phyloP scores from a whole-genome alignment of 2,113 vertebrate genomes.

The Paradisaea rubra region DNA sequence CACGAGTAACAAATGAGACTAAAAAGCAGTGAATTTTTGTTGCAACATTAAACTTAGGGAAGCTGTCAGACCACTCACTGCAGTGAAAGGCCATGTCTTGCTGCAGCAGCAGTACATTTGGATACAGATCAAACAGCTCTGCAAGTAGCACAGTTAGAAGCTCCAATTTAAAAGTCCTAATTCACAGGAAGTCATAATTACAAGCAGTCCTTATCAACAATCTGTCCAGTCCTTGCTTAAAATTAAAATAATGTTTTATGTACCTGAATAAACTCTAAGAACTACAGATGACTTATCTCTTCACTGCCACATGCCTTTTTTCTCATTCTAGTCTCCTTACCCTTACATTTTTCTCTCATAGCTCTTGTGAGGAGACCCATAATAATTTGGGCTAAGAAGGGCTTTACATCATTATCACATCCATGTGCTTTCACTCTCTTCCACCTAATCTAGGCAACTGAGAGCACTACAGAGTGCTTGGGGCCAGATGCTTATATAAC shows the following conservation, averaged over 20 bases:
- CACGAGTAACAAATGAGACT: not conserved
- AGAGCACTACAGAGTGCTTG: not conserved
- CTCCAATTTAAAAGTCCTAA: not conserved
- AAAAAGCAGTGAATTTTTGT: not conserved
- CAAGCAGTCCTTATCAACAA: not conserved
- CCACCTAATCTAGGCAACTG: not conserved
- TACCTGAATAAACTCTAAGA: not conserved
- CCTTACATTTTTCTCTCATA: not conserved
- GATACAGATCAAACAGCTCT: constrained; percentile 13
- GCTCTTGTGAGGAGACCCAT: not conserved
- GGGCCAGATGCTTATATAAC: not conserved
- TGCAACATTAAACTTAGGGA: not conserved
- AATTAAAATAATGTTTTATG: not conserved
- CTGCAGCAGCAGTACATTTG: not conserved
- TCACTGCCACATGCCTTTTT: not conserved
- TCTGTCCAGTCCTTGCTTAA: not conserved
- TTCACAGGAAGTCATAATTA: not conserved
- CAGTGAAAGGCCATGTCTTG: not conserved
- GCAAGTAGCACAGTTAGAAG: not conserved
- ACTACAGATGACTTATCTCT: not conserved
- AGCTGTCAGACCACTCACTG: not conserved
- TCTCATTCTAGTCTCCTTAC: not conserved
- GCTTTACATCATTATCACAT: not conserved
- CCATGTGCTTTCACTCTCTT: not conserved
- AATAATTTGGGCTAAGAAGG: not conserved